A percentile compares a stretch with the other conserved stretches of the same genome.
phyloP scores from a whole-genome alignment of 1,140 invertebrate genomes.

The Globodera rostochiensis region DNA sequence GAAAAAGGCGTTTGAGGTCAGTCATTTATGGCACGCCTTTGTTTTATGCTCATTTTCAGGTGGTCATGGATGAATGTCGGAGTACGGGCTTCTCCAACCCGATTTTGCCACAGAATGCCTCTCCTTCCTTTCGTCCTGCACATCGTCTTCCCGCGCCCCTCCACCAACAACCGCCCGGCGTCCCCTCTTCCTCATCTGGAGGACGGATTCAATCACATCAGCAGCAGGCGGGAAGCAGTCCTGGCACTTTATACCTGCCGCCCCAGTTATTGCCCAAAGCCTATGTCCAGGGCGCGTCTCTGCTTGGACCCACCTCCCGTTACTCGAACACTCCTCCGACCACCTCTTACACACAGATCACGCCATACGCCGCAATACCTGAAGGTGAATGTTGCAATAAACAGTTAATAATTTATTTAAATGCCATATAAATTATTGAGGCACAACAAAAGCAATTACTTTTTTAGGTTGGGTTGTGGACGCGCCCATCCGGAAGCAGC shows the following conservation, averaged over 20 bases:
- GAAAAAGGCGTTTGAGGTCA: slow-evolving; percentile 40
- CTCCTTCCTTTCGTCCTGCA: slow-evolving; percentile 13
- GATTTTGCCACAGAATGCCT: slow-evolving; percentile 34
- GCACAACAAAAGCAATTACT: neutral
- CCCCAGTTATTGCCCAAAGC: neutral
- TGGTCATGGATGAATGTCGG: slow-evolving; percentile 41
- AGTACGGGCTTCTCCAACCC: slow-evolving; percentile 46
- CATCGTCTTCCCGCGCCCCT: neutral
- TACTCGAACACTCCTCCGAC: slow-evolving; percentile 9
- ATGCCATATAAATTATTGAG: neutral
- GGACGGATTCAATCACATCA: neutral
- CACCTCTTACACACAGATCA: slow-evolving; percentile 40
- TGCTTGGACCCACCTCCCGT: slow-evolving; percentile 5
- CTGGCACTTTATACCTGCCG: slow-evolving; percentile 10
- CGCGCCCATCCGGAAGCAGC: slow-evolving; percentile 35
- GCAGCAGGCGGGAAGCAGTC: neutral
- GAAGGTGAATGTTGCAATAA: slow-evolving; percentile 15
- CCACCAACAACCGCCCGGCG: slow-evolving; percentile 2
- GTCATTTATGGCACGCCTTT: neutral
- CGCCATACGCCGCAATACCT: slow-evolving; percentile 42
- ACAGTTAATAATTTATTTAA: too few relatives aligned
- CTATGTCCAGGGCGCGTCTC: slow-evolving; percentile 16
- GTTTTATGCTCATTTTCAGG: slow-evolving; percentile 35
- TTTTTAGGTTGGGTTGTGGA: slow-evolving; percentile 38
- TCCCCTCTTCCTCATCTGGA: neutral